A percentile compares a stretch with the other conserved stretches of the same genome.
Conservation (phyloP, 2,113 vertebrate species). For the Columbina picui region DNA sequence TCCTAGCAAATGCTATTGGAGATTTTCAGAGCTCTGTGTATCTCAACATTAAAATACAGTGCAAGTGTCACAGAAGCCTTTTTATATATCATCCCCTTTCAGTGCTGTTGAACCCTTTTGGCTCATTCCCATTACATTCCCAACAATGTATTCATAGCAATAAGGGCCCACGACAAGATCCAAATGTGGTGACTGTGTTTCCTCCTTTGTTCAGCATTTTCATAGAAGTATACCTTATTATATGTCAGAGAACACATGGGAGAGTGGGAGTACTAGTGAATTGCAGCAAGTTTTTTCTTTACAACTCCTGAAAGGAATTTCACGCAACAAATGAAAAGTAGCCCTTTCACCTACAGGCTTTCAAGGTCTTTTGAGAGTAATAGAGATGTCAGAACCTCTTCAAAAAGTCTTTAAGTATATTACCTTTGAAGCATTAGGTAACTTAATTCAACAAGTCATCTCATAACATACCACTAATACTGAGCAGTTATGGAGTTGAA, state of each 20-base stretch:
- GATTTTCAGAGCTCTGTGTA: neutral
- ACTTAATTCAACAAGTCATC: neutral
- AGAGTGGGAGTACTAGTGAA: neutral
- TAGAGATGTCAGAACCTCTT: neutral
- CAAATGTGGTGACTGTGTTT: neutral
- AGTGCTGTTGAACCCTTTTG: neutral
- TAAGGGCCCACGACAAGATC: neutral
- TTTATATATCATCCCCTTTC: neutral
- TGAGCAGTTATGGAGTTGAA: neutral
- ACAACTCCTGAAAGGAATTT: neutral
- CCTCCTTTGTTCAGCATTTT: neutral
- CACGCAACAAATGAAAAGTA: neutral
- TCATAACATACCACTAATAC: neutral
- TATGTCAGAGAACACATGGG: neutral
- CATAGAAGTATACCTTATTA: neutral
- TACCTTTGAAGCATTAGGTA: neutral
- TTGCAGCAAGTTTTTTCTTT: neutral
- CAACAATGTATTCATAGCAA: neutral
- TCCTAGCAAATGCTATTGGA: neutral
- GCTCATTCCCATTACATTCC: neutral
- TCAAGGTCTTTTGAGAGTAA: neutral
- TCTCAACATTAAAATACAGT: neutral
- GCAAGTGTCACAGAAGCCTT: neutral
- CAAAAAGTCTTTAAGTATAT: neutral
- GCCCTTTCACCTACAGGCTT: neutral